Evolutionary conservation across 2,797 vertebrate genomes (phyloP).

Genomic region (Odontamblyopus rebecca): DNA sequence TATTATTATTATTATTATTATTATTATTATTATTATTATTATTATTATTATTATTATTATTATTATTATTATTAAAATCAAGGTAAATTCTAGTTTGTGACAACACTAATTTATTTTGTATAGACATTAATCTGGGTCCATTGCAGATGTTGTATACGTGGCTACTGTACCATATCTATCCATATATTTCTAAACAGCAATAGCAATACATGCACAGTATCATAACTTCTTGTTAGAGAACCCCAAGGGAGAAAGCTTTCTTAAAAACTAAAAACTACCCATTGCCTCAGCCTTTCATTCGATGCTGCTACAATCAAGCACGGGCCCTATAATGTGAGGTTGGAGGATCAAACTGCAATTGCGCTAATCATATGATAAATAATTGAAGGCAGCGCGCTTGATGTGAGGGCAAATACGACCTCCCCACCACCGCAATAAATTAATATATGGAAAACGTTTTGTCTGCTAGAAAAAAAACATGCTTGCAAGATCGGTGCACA

Average conservation of each 20-base stretch:
- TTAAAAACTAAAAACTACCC: not conserved
- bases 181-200: not conserved
- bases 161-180: not conserved
- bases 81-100: too few species aligned
- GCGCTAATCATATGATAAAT: constrained; percentile 20
- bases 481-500: constrained; percentile 15
- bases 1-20: too few species aligned
- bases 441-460: not conserved
- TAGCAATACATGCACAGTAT: too few species aligned
- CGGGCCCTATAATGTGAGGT: constrained; percentile 8
- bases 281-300: not conserved
- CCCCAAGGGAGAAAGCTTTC: not conserved
- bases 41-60: too few species aligned
- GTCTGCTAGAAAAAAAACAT: constrained; percentile 12
- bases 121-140: not conserved
- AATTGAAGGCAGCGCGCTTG: constrained; percentile 29
- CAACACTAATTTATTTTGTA: too few species aligned
- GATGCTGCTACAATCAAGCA: constrained; percentile 1
- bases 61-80: too few species aligned
- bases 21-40: too few species aligned
- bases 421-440: constrained; percentile 2
- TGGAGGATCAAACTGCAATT: constrained; percentile 15
- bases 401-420: constrained; percentile 37
- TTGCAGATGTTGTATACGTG: not conserved
- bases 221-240: not conserved